Conservation (phyloP, 2,888 invertebrate genomes). For the Caenorhabditis zanzibari region DNA sequence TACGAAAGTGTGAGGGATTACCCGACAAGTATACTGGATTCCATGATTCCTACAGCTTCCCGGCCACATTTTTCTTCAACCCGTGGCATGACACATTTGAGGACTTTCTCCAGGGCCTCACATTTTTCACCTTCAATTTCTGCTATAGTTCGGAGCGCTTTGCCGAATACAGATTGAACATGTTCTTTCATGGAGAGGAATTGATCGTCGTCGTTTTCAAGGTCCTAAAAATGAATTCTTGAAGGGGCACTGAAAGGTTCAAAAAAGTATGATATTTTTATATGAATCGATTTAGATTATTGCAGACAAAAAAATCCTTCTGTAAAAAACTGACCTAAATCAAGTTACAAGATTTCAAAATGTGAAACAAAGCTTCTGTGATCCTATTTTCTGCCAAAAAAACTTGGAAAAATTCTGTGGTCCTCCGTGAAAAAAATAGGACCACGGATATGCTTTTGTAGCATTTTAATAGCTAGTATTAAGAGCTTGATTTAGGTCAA, state of each 20-base stretch:
- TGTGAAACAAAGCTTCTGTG: too few species aligned
- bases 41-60: constrained; percentile 61
- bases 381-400: too few species aligned
- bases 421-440: too few species aligned
- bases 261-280: not conserved
- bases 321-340: too few species aligned
- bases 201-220: constrained; percentile 69
- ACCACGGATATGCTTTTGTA: too few species aligned
- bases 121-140: constrained; percentile 71
- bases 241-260: not conserved
- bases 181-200: constrained; percentile 67
- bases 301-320: too few species aligned
- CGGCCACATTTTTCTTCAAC: constrained; percentile 66
- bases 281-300: too few species aligned
- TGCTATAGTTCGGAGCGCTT: constrained; percentile 61
- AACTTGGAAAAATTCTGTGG: too few species aligned
- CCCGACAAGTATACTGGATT: constrained; percentile 67
- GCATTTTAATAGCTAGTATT: too few species aligned
- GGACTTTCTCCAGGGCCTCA: constrained; percentile 58
- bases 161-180: constrained; percentile 64
- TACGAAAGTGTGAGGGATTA: not conserved
- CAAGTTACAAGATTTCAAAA: too few species aligned
- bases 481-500: too few species aligned
- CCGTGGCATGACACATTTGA: constrained; percentile 68
- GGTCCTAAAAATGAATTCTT: constrained; percentile 51